phyloP scores from a whole-genome alignment of 2,113 vertebrate genomes.

The Tetrax tetrax region DNA sequence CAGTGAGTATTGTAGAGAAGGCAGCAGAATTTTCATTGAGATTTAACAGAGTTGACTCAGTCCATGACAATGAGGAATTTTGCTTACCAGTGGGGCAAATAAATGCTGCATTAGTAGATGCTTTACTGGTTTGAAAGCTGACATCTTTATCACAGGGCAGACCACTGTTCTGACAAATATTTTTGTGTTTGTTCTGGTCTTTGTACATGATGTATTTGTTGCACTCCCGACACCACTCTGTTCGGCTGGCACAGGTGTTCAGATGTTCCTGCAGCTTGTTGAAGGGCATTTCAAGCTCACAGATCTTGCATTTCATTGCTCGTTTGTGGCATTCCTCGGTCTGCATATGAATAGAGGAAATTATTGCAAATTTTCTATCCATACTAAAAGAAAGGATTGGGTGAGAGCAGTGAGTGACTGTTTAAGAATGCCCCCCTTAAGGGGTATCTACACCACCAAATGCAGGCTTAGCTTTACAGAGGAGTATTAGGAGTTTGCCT shows the following conservation, averaged over 20 bases:
- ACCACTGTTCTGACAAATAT: constrained; percentile 8
- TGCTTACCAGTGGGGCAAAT: not conserved
- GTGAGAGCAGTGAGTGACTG: not conserved
- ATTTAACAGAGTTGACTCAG: not conserved
- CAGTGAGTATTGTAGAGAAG: not conserved
- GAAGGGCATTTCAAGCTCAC: constrained; percentile 72
- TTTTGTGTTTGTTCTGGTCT: constrained; percentile 59
- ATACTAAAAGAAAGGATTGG: not conserved
- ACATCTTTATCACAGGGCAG: not conserved
- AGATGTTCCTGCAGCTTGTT: constrained; percentile 68
- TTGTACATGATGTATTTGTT: constrained; percentile 67
- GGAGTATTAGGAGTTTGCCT: not conserved
- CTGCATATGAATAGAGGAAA: constrained; percentile 46
- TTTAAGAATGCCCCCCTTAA: not conserved
- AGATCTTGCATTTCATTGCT: constrained; percentile 73
- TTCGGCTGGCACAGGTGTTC: constrained; percentile 73
- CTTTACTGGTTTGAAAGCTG: not conserved
- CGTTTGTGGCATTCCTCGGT: constrained; percentile 65
- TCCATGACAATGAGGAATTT: not conserved
- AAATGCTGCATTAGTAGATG: not conserved
- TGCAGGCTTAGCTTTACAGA: not conserved
- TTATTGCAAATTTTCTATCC: not conserved
- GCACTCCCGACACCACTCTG: constrained; percentile 74
- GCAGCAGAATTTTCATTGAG: not conserved
- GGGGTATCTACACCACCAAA: not conserved